These are phyloP conservation scores for Cerastis leucographa DNA, from an alignment of 2,888 invertebrate genomes.

Conservation along the genomic window DNA sequence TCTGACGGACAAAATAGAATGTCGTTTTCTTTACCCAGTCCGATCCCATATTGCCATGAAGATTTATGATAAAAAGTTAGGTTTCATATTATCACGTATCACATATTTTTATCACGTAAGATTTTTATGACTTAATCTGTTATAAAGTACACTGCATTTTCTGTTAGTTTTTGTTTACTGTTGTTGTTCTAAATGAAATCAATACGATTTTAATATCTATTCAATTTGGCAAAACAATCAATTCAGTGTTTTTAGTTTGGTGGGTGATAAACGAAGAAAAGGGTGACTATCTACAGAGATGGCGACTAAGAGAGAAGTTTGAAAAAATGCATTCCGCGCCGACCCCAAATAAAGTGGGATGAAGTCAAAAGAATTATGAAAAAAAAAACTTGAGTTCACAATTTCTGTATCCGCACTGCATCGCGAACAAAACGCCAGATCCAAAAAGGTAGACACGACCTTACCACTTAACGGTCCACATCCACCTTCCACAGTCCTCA, in stretches of 20 bases:
- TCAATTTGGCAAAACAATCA: background rate
- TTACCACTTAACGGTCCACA: conserved; percentile 22
- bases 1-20: too few species aligned
- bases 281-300: too few species aligned
- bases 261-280: background rate
- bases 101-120: background rate
- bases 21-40: too few species aligned
- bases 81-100: too few species aligned
- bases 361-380: too few species aligned
- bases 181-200: too few species aligned
- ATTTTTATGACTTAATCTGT: background rate
- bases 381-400: background rate
- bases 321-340: too few species aligned
- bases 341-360: too few species aligned
- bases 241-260: background rate
- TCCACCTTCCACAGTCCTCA: background rate
- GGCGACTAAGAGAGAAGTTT: too few species aligned
- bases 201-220: too few species aligned
- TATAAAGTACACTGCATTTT: background rate
- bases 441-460: conserved; percentile 32
- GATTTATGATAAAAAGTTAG: background rate
- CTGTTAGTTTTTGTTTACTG: too few species aligned
- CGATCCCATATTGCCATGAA: conserved; percentile 9
- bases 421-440: conserved; percentile 6
- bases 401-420: background rate